Evolutionary conservation across 1,140 invertebrate genomes (phyloP).

Genomic region (Plectus sambesii): DNA sequence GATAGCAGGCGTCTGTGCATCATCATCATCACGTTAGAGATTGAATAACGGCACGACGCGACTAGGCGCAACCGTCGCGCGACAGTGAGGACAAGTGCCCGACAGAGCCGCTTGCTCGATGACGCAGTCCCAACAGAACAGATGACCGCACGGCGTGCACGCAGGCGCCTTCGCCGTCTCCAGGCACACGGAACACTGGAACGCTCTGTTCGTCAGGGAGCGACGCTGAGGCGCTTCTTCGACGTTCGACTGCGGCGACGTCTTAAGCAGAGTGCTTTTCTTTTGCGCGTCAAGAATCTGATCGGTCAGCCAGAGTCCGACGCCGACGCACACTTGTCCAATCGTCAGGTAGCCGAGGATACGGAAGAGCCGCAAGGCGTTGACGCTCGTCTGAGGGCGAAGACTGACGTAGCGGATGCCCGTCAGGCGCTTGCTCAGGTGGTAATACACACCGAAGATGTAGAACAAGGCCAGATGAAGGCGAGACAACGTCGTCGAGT

Average conservation of each 20-base stretch:
- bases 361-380: too few relatives aligned
- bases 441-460: constrained; percentile 13
- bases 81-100: constrained; percentile 32
- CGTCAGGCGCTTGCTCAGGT: constrained; percentile 17
- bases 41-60: too few relatives aligned
- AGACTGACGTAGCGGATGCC: constrained; percentile 20
- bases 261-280: too few relatives aligned
- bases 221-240: too few relatives aligned
- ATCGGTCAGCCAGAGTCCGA: too few relatives aligned
- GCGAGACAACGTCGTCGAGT: background rate
- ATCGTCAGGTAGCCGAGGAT: too few relatives aligned
- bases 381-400: constrained; percentile 17
- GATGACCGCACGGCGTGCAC: constrained; percentile 34
- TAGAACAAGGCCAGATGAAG: constrained; percentile 23
- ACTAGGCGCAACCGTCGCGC: too few relatives aligned
- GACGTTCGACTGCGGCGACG: too few relatives aligned
- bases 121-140: constrained; percentile 33
- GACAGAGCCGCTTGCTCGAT: constrained; percentile 3
- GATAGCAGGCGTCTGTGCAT: too few relatives aligned
- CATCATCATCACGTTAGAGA: too few relatives aligned
- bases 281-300: too few relatives aligned
- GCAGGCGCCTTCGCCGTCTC: constrained; percentile 20
- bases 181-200: constrained; percentile 19
- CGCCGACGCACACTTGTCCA: too few relatives aligned
- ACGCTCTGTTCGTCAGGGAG: constrained; percentile 9